These are phyloP conservation scores for Prosopocoilus inquinatus DNA, from an alignment of 2,888 invertebrate genomes.

Conservation along the genomic window DNA sequence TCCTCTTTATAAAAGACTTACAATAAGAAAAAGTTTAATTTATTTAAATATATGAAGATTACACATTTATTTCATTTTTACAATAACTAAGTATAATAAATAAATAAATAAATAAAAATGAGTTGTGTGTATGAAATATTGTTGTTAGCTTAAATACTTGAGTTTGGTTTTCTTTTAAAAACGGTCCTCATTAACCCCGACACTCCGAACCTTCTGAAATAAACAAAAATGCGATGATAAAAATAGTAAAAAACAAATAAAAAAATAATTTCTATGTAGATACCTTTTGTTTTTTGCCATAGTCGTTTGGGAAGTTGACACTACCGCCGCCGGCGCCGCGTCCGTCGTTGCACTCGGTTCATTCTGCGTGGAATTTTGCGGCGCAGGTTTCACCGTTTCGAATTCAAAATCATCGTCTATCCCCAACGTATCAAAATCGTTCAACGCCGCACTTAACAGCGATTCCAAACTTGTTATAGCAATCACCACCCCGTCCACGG, in stretches of 20 bases:
- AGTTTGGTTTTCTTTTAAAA: too few relatives aligned
- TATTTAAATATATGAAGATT: too few relatives aligned
- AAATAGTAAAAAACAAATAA: not conserved
- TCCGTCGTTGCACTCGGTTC: not conserved
- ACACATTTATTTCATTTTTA: too few relatives aligned
- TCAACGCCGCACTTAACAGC: slow-evolving; percentile 56
- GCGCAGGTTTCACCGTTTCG: slow-evolving; percentile 11
- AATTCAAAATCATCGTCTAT: slow-evolving; percentile 27
- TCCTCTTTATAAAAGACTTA: too few relatives aligned
- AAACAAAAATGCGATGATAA: not conserved
- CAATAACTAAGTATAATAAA: too few relatives aligned
- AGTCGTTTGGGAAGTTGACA: not conserved
- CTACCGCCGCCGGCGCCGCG: not conserved
- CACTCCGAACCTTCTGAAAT: not conserved
- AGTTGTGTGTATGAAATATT: too few relatives aligned
- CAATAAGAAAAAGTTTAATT: too few relatives aligned
- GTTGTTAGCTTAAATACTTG: too few relatives aligned
- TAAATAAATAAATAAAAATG: too few relatives aligned
- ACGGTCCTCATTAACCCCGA: not conserved
- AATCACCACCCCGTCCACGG: slow-evolving; percentile 67
- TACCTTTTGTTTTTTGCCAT: not conserved
- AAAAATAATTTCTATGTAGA: not conserved
- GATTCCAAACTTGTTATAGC: slow-evolving; percentile 64
- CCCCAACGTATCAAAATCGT: slow-evolving; percentile 40
- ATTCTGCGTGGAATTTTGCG: not conserved